Evolutionary conservation across 2,113 vertebrate species (phyloP), one percentile per base, ranked within the genome.

Genomic region (Lasiurus borealis): DNA sequence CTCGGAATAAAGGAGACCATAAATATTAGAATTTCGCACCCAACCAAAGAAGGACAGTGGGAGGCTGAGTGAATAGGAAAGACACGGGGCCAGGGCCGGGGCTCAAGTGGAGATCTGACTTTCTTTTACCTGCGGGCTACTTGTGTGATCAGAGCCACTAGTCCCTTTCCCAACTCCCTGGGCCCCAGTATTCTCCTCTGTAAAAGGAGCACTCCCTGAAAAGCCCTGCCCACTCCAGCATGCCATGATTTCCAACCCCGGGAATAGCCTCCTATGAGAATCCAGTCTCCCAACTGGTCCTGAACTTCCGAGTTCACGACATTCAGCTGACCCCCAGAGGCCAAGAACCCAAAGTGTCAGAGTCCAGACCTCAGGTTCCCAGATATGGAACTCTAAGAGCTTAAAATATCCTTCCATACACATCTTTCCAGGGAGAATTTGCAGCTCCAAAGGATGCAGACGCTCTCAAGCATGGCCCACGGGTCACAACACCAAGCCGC

Each of bases 131-230:
- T 21, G 25, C 19, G 57, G 27, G 23, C 64, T 77, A 86, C 80
- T 5, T 52, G 64, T 88, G 46, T 64, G 73, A 75, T 40, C 66
- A 16, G 2, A 23, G 16, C 44, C 77, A 52, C 62, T 88, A 29
- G 36, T 14, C 29, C 29, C 68, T 59, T 29, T 77, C 71, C 62
- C 14, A 64, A 46, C n/a, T 77, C 36, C 44, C 59, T 44, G 44
- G 34, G 68, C n/a, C 27, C 91, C 59, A 27, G 23, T 64, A 88
- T 89, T 44, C 4, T 48, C 40, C 72, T 73, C 80, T 75, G 34
- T 81, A 69, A 81, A 81, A 71, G 23, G 54, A 87, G 57, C 88
- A 40, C 10, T 78, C 34, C 71, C 81, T 82, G n/a, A 90, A 80
- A 31, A 92, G 46, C 27, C 59, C 59, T 69, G 62, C 34, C 77